Evolutionary conservation across 1,140 invertebrate genomes (phyloP).

Genomic region (Paralvinella palmiformis): DNA sequence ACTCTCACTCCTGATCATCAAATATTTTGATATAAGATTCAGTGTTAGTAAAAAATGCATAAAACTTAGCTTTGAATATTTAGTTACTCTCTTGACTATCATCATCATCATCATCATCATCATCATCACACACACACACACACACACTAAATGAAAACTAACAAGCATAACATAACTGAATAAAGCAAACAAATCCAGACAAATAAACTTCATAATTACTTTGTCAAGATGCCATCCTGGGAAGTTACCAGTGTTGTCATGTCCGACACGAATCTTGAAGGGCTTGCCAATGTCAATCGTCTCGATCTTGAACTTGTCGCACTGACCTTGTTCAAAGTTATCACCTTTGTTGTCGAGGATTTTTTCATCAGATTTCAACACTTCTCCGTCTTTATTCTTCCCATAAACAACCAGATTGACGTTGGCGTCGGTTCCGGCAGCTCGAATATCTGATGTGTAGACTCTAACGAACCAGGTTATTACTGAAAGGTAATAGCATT

Average conservation of each 20-base stretch:
- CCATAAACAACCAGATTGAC: slow-evolving; percentile 42
- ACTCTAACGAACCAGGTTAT: slow-evolving; percentile 43
- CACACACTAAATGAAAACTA: too few species aligned
- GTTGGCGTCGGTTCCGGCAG: slow-evolving; percentile 49
- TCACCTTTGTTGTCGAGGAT: slow-evolving; percentile 39
- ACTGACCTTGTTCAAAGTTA: slow-evolving; percentile 43
- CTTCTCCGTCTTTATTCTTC: slow-evolving; percentile 26
- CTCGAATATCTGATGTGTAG: slow-evolving; percentile 40
- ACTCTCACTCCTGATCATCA: too few species aligned
- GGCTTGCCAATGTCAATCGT: slow-evolving; percentile 40
- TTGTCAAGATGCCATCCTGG: slow-evolving; percentile 47
- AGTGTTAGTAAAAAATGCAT: too few species aligned
- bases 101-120: too few species aligned
- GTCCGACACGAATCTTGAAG: slow-evolving; percentile 47
- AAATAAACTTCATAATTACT: slow-evolving; percentile 29
- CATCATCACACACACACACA: too few species aligned
- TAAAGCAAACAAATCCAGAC: too few species aligned
- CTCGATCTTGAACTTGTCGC: slow-evolving; percentile 43
- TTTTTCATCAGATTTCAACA: slow-evolving; percentile 42
- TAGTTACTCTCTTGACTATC: too few species aligned
- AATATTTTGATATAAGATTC: too few species aligned
- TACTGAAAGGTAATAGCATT: slow-evolving; percentile 37
- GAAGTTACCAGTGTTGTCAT: slow-evolving; percentile 42
- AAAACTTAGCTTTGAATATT: too few species aligned
- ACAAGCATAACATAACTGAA: too few species aligned